Conservation (phyloP, 2,113 vertebrate genomes). For the Oreocharis arfaki region DNA sequence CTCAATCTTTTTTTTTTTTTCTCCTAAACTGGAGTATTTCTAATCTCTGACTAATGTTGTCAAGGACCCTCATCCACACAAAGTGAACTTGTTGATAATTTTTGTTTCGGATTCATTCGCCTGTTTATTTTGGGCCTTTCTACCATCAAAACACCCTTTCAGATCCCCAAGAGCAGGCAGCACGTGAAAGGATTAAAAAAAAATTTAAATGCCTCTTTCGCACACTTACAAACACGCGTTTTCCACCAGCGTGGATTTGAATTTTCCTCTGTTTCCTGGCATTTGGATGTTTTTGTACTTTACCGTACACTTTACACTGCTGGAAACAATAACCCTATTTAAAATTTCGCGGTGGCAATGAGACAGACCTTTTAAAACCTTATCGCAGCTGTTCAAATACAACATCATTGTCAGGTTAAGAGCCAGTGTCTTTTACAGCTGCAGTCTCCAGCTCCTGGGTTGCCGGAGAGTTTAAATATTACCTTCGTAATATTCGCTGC, state of each 20-base stretch:
- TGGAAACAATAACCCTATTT: conserved; percentile 73
- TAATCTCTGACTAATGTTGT: background rate
- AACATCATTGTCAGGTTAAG: conserved; percentile 88
- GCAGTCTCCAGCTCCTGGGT: conserved; percentile 7
- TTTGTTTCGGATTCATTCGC: conserved; percentile 7
- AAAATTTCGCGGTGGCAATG: conserved; percentile 79
- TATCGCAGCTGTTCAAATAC: conserved; percentile 85
- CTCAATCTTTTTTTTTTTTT: fast-evolving
- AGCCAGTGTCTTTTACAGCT: conserved; percentile 71
- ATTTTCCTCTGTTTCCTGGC: conserved; percentile 51
- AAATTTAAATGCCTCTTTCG: background rate
- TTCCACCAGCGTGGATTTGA: background rate
- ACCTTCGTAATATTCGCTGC: conserved; percentile 36
- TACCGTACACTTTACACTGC: conserved; percentile 35
- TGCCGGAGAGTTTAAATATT: conserved; percentile 60
- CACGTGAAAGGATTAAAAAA: background rate
- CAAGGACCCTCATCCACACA: conserved; percentile 8
- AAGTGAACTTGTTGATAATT: conserved; percentile 65
- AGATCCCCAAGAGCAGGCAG: background rate
- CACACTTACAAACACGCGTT: background rate
- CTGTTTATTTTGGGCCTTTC: conserved; percentile 54
- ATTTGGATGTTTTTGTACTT: conserved; percentile 35
- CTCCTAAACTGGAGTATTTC: background rate
- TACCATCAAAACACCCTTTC: background rate
- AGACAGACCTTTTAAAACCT: conserved; percentile 83